phyloP scores from a whole-genome alignment of 1,140 invertebrate species.

The Octopus bimaculoides region DNA sequence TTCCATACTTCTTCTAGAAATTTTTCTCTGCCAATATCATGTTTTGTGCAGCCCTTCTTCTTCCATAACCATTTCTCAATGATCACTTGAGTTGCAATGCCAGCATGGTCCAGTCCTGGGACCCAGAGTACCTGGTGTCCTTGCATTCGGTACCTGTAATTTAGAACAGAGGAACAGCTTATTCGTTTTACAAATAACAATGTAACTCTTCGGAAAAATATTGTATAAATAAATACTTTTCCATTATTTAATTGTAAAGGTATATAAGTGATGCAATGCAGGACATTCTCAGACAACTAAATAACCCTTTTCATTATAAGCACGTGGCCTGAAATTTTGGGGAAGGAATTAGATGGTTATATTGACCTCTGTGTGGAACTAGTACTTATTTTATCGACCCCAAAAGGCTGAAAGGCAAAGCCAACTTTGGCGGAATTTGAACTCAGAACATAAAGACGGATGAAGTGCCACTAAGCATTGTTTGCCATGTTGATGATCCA shows the following conservation, averaged over 20 bases:
- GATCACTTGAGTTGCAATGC: conserved; percentile 96
- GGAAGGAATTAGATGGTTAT: too few species aligned
- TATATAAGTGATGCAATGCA: not conserved
- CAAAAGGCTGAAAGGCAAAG: too few species aligned
- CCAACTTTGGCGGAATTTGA: too few species aligned
- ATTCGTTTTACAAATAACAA: not conserved
- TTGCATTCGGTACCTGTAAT: conserved; percentile 84
- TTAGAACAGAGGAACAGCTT: not conserved
- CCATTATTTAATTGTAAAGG: not conserved
- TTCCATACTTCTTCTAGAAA: conserved; percentile 87
- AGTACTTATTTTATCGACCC: too few species aligned
- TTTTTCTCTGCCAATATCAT: conserved; percentile 89
- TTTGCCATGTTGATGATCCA: too few species aligned
- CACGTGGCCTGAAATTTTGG: too few species aligned
- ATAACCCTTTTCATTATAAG: too few species aligned
- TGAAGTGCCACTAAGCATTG: too few species aligned
- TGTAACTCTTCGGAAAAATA: not conserved
- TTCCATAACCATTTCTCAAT: conserved; percentile 72
- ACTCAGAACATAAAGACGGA: too few species aligned
- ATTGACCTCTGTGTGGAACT: too few species aligned
- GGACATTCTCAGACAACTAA: too few species aligned
- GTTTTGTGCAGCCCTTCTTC: conserved; percentile 66
- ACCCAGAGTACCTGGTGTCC: conserved; percentile 90
- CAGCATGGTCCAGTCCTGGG: conserved; percentile 98
- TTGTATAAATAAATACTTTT: not conserved